phyloP scores from a whole-genome alignment of 2,888 invertebrate species.

The Drosophila aldrichi region DNA sequence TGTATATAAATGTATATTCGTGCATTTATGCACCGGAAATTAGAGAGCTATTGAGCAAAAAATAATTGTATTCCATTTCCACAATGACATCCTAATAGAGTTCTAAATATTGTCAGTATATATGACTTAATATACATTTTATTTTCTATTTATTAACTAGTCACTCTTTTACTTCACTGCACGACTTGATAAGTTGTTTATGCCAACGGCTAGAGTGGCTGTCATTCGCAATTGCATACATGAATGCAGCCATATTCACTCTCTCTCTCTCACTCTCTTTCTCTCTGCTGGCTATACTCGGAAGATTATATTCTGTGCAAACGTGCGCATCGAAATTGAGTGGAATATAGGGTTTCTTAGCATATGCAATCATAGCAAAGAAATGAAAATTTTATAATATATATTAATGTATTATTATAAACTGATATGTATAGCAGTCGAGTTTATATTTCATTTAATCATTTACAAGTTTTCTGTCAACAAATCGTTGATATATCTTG shows the following conservation, averaged over 20 bases:
- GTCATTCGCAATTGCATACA: conserved; percentile 36
- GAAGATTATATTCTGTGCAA: conserved; percentile 19
- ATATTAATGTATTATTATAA: too few species aligned
- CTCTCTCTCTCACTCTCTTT: too few species aligned
- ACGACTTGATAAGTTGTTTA: background rate
- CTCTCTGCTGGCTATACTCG: background rate
- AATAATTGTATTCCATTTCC: conserved; percentile 34
- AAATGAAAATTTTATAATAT: background rate
- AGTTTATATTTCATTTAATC: too few species aligned
- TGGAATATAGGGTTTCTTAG: background rate
- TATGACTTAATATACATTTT: background rate
- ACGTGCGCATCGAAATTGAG: conserved; percentile 14
- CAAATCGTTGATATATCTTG: too few species aligned
- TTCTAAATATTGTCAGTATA: background rate
- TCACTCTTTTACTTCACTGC: background rate
- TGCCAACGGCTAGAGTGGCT: background rate
- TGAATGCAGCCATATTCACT: conserved; percentile 1
- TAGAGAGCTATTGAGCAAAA: conserved; percentile 23
- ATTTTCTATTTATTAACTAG: too few species aligned
- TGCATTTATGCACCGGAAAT: conserved; percentile 55
- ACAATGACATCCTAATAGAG: conserved; percentile 10
- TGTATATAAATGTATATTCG: background rate
- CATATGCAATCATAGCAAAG: background rate
- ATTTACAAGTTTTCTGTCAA: background rate
- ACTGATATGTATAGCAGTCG: too few species aligned